A percentile compares a stretch with the other conserved stretches of the same genome.
These are phyloP conservation scores for Pasiphila rectangulata DNA, from an alignment of 2,888 invertebrate species.

Conservation along the genomic window DNA sequence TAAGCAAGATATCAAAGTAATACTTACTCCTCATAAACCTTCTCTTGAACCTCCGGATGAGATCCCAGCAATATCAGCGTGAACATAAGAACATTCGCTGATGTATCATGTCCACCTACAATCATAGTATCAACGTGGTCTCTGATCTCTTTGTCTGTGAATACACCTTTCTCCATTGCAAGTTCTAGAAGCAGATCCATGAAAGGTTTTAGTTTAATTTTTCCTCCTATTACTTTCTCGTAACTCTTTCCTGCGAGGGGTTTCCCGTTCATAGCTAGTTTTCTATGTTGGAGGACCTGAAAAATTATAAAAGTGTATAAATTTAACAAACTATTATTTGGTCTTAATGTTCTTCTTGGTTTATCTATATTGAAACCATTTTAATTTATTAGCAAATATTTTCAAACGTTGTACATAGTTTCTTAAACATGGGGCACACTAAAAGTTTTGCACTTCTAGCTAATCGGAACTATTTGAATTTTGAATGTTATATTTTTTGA, in stretches of 20 bases:
- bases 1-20: background rate
- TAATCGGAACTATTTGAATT: too few species aligned
- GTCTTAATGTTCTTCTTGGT: too few species aligned
- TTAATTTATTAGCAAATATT: too few species aligned
- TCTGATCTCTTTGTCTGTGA: slow-evolving; percentile 74
- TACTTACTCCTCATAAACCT: slow-evolving; percentile 56
- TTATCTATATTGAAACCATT: too few species aligned
- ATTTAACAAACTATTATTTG: background rate
- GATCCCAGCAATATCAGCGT: slow-evolving; percentile 64
- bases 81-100: slow-evolving; percentile 66
- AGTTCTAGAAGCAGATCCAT: slow-evolving; percentile 77
- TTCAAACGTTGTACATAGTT: too few species aligned
- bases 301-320: background rate
- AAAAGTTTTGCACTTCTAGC: too few species aligned
- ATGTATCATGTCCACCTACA: slow-evolving; percentile 77
- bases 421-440: too few species aligned
- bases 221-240: slow-evolving; percentile 42
- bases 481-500: too few species aligned
- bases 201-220: slow-evolving; percentile 71
- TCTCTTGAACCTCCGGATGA: slow-evolving; percentile 63
- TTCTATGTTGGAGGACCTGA: slow-evolving; percentile 55
- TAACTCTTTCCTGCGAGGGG: slow-evolving; percentile 33
- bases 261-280: slow-evolving; percentile 46
- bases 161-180: slow-evolving; percentile 56
- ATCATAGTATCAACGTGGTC: slow-evolving; percentile 82